Evolutionary conservation across 1,140 invertebrate genomes (phyloP).

Genomic region (Drosophila micromelanica): DNA sequence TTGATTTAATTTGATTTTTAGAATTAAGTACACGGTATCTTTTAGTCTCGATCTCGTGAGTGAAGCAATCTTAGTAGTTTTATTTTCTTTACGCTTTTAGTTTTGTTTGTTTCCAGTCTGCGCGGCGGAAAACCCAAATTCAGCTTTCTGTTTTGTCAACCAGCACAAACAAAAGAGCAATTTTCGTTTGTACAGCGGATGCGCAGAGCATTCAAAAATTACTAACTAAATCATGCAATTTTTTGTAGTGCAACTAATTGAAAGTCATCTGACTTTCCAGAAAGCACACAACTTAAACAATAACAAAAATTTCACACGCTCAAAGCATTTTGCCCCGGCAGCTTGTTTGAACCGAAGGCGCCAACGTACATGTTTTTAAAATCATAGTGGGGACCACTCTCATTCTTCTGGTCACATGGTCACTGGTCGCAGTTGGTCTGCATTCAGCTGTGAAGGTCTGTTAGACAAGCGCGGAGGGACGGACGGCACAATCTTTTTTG

Average conservation of each 20-base stretch:
- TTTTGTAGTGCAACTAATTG: slow-evolving; percentile 45
- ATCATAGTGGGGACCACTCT: not conserved
- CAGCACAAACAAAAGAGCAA: slow-evolving; percentile 18
- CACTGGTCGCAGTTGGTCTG: slow-evolving; percentile 9
- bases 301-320: slow-evolving; percentile 44
- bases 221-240: slow-evolving; percentile 63
- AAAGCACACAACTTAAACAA: slow-evolving; percentile 24
- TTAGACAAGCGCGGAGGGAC: not conserved
- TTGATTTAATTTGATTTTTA: not conserved
- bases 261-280: slow-evolving; percentile 43
- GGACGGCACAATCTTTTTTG: slow-evolving; percentile 15
- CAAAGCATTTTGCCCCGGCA: not conserved
- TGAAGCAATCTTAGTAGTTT: slow-evolving; percentile 8
- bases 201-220: slow-evolving; percentile 50
- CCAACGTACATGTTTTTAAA: slow-evolving; percentile 20
- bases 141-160: slow-evolving; percentile 53
- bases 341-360: not conserved
- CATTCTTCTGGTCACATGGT: not conserved
- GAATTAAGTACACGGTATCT: not conserved
- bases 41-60: not conserved
- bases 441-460: slow-evolving; percentile 13
- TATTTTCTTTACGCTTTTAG: slow-evolving; percentile 7
- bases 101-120: slow-evolving; percentile 19
- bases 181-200: slow-evolving; percentile 49
- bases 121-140: slow-evolving; percentile 67